Conservation (phyloP, 1,140 invertebrate species). For the Philaenus spumarius region DNA sequence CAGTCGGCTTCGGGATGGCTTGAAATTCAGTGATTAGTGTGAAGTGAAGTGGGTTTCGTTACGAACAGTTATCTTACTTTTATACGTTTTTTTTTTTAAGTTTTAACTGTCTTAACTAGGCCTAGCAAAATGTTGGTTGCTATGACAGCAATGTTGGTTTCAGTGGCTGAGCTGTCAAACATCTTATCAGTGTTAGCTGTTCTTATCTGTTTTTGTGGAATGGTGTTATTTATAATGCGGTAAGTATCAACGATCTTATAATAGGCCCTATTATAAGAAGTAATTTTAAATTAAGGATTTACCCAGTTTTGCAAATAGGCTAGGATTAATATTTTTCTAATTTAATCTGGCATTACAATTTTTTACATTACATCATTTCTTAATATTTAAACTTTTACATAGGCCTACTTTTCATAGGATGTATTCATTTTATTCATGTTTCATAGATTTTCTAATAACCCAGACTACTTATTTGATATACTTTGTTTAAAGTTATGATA, state of each 20-base stretch:
- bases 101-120: neutral
- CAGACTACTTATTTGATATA: too few relatives aligned
- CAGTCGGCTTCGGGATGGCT: constrained; percentile 19
- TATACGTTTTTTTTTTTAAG: constrained; percentile 2
- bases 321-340: too few relatives aligned
- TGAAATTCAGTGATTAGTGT: constrained; percentile 12
- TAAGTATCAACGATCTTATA: constrained; percentile 36
- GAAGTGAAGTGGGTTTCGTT: constrained; percentile 8
- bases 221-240: constrained; percentile 54
- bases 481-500: too few relatives aligned
- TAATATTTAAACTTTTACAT: too few relatives aligned
- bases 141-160: constrained; percentile 54
- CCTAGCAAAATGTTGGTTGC: constrained; percentile 28
- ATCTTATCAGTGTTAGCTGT: constrained; percentile 61
- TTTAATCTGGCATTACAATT: too few relatives aligned
- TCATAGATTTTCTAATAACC: too few relatives aligned
- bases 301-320: too few relatives aligned
- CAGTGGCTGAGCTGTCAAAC: constrained; percentile 60
- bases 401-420: too few relatives aligned
- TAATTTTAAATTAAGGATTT: too few relatives aligned
- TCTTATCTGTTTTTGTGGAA: constrained; percentile 53
- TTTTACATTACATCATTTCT: too few relatives aligned
- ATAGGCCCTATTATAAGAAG: too few relatives aligned
- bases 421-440: too few relatives aligned
- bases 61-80: neutral